Evolutionary conservation across 2,888 invertebrate species (phyloP), one percentile per base, ranked within the genome.

Genomic region (Bellardia bayeri): DNA sequence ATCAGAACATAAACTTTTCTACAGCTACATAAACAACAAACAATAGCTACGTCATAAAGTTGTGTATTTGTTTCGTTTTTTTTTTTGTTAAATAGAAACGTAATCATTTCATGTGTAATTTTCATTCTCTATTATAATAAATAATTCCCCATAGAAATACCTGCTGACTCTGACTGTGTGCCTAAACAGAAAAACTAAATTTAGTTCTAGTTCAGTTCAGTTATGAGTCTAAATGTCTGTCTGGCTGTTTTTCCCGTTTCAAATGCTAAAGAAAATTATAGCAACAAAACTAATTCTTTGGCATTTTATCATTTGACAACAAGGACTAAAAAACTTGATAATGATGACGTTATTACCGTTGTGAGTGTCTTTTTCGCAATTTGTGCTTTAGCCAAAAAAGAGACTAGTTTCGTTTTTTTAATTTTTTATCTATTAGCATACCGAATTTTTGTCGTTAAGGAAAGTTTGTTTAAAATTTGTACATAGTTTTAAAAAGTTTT

Each of bases 21-120:
- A 37, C 37, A 37, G 8, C 9, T 33, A 33, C 11, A 45, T 14
- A 63, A 5, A 51, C n/a, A 51, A n/a, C 7, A 56, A 56, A 54
- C 40, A 16, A 40, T 4, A 54, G 42, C 63, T 14, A 80, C 71
- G 71, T 81, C 71, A 72, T 64, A 54, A 81, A 30, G 37, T 51
- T 63, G 33, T 30, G 9, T 30, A 23, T 23, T 23, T 23, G 23
- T 0, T 23, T 23, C 13, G 8, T 33, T 37, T 63, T 3, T 16
- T 51, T 33, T 5, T 66, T 13, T 23, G 23, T 0, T 66, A 42
- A 72, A 72, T 33, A 58, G 13, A 72, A 42, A 72, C 58, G 58
- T 45, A 58, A 58, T 72, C 58, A 72, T 58, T 72, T 58, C 30
- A 14, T 56, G 40, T 58, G 30, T 42, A 56, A 72, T 58, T 56